Percentiles rank a stretch among this genome's conserved stretches.
Evolutionary conservation across 2,888 invertebrate genomes (phyloP).

Genomic region (Cosmopolites sordidus): DNA sequence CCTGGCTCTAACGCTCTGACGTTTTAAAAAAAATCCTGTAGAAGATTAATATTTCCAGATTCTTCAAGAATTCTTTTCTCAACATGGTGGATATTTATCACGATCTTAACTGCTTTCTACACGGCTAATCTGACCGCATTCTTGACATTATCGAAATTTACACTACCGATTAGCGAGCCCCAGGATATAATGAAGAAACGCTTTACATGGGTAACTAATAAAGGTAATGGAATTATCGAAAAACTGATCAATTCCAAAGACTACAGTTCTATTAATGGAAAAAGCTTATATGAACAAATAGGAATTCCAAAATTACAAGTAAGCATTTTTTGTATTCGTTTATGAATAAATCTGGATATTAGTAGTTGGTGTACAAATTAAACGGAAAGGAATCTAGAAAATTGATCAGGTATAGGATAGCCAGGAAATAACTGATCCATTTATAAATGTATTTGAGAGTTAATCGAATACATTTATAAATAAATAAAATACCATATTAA

Average conservation of each 20-base stretch:
- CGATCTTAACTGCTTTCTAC: constrained; percentile 82
- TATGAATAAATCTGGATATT: too few relatives aligned
- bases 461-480: too few relatives aligned
- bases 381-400: too few relatives aligned
- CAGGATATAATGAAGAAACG: constrained; percentile 60
- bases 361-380: too few relatives aligned
- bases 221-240: constrained; percentile 57
- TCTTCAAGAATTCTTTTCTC: constrained; percentile 79
- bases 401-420: too few relatives aligned
- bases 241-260: constrained; percentile 6
- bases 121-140: constrained; percentile 89
- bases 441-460: too few relatives aligned
- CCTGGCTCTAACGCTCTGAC: too few relatives aligned
- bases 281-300: constrained; percentile 17
- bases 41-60: too few relatives aligned
- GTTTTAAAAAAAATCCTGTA: too few relatives aligned
- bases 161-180: constrained; percentile 69
- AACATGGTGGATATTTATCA: constrained; percentile 90
- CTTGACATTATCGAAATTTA: constrained; percentile 78
- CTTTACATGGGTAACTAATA: constrained; percentile 66
- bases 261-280: constrained; percentile 6
- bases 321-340: too few relatives aligned
- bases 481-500: too few relatives aligned
- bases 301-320: constrained; percentile 12
- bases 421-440: too few relatives aligned